Evolutionary conservation across 2,888 invertebrate genomes (phyloP), one percentile per base, ranked within the genome.

Genomic region (Amblyjoppa proteus): DNA sequence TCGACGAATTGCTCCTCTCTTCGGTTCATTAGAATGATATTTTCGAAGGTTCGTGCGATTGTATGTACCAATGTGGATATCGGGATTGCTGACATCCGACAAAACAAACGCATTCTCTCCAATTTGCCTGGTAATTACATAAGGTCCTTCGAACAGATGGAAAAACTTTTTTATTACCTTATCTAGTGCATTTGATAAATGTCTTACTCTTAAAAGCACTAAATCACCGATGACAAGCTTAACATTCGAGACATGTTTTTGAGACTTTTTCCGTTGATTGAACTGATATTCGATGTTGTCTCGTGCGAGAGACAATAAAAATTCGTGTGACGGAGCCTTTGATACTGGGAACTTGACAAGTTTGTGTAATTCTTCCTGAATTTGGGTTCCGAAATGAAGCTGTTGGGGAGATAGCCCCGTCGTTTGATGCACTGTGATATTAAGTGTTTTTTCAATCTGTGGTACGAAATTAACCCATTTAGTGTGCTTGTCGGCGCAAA

Each of bases 111-210:
- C 56, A 31, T 78, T 78, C 2, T 69, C 45, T 9, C 68, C 69
- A 4, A 77, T 45, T 2, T 20, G 4, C 0, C 20, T 25, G 4
- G 20, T 28, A 3, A 78, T 56, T 4, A 25, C 0, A 49, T 78
- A 78, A 2, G 58, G 78, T 6, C 78, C 78, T 45, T 78, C 78
- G 58, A 69, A 78, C 0, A 78, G 49, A 41, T 69, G 78, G 56
- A 78, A 78, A 11, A 78, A 49, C 0, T 70, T 69, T 11, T 61
- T 41, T 7, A 51, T 78, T n/a, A 69, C 78, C 16, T n/a, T 31
- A 16, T 64, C 64, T 3, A 64, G 7, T 3, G 64, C 64, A n/a
- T 64, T 64, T 5, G 78, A 78, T 4, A 78, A n/a, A 31, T 78
- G 78, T 13, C 78, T 16, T 0, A 70, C 78, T 9, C 78, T 56